A percentile compares a stretch with the other conserved stretches of the same genome.
These are phyloP conservation scores for Nothocercus julius DNA, from an alignment of 2,113 vertebrate genomes.

Conservation along the genomic window DNA sequence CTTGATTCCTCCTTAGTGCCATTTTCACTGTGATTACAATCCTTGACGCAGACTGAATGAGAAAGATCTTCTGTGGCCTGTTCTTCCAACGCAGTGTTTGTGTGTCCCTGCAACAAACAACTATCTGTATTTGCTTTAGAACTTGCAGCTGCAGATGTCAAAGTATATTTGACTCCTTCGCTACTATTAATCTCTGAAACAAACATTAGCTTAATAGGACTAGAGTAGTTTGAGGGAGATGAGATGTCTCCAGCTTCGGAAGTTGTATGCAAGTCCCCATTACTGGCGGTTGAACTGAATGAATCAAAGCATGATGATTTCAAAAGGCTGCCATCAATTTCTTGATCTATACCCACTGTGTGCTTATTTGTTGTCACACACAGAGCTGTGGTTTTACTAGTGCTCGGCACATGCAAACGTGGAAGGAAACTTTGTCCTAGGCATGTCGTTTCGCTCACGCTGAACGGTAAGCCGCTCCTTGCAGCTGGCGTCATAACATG, in stretches of 20 bases:
- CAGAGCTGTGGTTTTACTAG: constrained; percentile 44
- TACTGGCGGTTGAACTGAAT: background rate
- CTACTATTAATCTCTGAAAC: constrained; percentile 86
- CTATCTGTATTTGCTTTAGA: constrained; percentile 65
- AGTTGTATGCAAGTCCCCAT: background rate
- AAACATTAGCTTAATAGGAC: constrained; percentile 97
- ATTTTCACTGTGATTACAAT: constrained; percentile 18
- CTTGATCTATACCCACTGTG: constrained; percentile 35
- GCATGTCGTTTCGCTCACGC: constrained; percentile 34
- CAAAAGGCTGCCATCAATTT: constrained; percentile 4
- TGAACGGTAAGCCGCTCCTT: constrained; percentile 38
- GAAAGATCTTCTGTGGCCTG: constrained; percentile 19
- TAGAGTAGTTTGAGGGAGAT: constrained; percentile 80
- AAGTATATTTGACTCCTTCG: constrained; percentile 89
- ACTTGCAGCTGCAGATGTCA: constrained; percentile 83
- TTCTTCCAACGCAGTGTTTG: constrained; percentile 7
- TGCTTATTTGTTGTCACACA: constrained; percentile 6
- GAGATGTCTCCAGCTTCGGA: constrained; percentile 26
- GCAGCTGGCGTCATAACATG: constrained; percentile 38
- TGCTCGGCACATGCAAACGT: constrained; percentile 15
- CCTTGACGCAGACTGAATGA: background rate
- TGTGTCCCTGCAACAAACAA: constrained; percentile 38
- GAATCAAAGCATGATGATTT: constrained; percentile 56
- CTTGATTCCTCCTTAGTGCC: constrained; percentile 14
- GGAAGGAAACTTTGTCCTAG: constrained; percentile 60